phyloP scores from a whole-genome alignment of 2,113 vertebrate genomes.

The Mormoops blainvillei region DNA sequence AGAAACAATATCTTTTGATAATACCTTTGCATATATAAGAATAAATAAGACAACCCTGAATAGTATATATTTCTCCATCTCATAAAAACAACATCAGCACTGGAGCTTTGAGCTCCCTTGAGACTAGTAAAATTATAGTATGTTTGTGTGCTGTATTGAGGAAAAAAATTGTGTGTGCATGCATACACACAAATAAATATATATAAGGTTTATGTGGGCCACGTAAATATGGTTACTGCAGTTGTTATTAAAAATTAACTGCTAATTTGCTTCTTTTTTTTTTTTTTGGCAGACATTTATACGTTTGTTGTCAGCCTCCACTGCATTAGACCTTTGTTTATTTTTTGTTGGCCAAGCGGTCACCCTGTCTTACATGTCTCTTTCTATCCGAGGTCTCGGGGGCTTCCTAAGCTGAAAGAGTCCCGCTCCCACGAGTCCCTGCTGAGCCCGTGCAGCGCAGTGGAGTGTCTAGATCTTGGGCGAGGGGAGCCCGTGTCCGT shows the following conservation, averaged over 20 bases:
- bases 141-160: neutral
- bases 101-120: neutral
- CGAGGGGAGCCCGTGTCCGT: slow-evolving; percentile 90
- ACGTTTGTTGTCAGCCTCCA: neutral
- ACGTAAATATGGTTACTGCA: neutral
- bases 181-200: neutral
- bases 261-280: neutral
- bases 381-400: slow-evolving; percentile 83
- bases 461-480: slow-evolving; percentile 92
- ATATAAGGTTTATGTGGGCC: neutral
- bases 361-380: neutral
- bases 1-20: neutral
- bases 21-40: slow-evolving; percentile 1
- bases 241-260: neutral
- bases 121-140: neutral
- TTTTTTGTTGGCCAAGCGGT: neutral
- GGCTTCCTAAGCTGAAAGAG: slow-evolving; percentile 92
- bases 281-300: neutral
- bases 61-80: slow-evolving; percentile 1
- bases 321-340: slow-evolving; percentile 14
- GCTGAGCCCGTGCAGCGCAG: slow-evolving; percentile 88
- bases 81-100: neutral
- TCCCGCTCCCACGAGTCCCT: slow-evolving; percentile 93
- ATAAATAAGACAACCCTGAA: neutral
- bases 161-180: neutral